These are phyloP conservation scores for Amazona guildingii DNA, from an alignment of 2,113 vertebrate species.

Conservation along the genomic window DNA sequence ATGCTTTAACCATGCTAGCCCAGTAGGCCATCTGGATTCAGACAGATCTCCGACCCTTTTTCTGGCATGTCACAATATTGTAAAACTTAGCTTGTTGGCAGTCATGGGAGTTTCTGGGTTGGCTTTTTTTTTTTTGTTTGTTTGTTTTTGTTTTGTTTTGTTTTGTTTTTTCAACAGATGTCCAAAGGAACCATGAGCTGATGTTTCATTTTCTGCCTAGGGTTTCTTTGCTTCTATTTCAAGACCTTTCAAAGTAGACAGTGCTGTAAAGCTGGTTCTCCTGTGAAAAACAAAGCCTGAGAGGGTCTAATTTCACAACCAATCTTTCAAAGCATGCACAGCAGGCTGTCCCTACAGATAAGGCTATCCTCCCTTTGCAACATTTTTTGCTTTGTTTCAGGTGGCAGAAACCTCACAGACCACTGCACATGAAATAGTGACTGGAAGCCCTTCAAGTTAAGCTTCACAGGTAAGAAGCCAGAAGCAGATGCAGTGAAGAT, in stretches of 20 bases:
- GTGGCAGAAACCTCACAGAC: not conserved
- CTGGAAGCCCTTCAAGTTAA: not conserved
- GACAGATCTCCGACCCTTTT: not conserved
- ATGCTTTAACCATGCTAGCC: not conserved
- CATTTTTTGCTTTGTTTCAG: not conserved
- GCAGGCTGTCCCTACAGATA: too few species aligned
- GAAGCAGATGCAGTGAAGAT: not conserved
- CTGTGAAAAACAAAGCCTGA: not conserved
- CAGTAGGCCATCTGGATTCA: slow-evolving; percentile 14
- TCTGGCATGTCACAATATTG: not conserved
- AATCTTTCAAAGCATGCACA: not conserved
- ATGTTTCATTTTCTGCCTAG: not conserved
- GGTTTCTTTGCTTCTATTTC: not conserved
- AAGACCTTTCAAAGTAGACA: not conserved
- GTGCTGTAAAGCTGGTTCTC: not conserved
- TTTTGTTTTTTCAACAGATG: not conserved
- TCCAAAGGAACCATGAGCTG: not conserved
- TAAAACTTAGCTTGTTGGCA: not conserved
- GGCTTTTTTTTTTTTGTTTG: too few species aligned
- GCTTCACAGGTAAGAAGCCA: not conserved
- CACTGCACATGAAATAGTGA: rapidly evolving
- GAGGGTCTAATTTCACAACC: rapidly evolving
- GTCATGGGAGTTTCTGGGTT: not conserved
- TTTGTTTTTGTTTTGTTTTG: too few species aligned
- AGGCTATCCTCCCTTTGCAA: not conserved